Evolutionary conservation across 2,797 vertebrate species (phyloP).

Genomic region (Coluber constrictor): DNA sequence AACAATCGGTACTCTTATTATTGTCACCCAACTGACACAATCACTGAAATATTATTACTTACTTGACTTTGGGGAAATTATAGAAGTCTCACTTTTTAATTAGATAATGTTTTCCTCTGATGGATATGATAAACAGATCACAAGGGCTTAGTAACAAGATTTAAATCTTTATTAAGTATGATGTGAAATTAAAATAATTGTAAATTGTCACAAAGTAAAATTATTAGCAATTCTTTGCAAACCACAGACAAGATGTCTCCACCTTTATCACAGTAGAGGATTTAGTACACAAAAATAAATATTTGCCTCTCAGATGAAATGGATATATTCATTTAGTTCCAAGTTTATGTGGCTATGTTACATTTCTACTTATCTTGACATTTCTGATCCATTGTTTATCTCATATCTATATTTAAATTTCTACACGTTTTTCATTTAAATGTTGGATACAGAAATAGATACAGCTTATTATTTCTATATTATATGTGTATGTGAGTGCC

Average conservation of each 20-base stretch:
- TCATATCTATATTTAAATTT: not conserved
- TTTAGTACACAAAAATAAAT: not conserved
- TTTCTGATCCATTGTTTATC: not conserved
- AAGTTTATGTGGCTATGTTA: not conserved
- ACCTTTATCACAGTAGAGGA: not conserved
- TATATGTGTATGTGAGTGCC: not conserved
- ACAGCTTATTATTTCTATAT: not conserved
- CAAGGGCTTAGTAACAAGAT: not conserved
- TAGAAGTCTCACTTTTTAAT: not conserved
- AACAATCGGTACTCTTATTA: not conserved
- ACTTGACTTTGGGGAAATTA: not conserved
- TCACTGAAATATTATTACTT: slow-evolving; percentile 12
- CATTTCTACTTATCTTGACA: not conserved
- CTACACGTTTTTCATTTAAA: not conserved
- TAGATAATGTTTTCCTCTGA: not conserved
- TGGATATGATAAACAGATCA: too few species aligned
- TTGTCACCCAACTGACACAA: not conserved
- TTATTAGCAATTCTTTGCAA: not conserved
- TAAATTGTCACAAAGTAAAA: not conserved
- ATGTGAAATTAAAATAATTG: not conserved
- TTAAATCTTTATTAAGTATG: not conserved
- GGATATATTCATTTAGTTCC: not conserved
- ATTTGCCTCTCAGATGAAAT: not conserved
- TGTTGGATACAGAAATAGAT: not conserved
- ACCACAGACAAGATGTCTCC: not conserved